These are phyloP conservation scores for Drosophila glabriapex DNA, from an alignment of 2,888 invertebrate species.

Conservation along the genomic window DNA sequence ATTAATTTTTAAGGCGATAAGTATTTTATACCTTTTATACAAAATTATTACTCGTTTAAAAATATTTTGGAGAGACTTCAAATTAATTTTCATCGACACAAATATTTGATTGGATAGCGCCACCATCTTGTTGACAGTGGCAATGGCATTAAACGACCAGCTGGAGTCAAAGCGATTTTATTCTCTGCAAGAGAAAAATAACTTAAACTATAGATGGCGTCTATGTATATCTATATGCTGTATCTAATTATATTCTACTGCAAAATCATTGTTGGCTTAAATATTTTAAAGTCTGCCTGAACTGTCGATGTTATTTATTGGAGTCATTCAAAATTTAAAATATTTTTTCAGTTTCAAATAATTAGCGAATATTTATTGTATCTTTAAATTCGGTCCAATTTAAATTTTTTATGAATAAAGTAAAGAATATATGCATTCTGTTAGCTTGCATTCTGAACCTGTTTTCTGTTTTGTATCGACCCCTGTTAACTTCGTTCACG, in stretches of 20 bases:
- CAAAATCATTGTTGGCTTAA: not conserved
- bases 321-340: not conserved
- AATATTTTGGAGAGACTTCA: not conserved
- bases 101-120: not conserved
- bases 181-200: not conserved
- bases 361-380: not conserved
- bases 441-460: not conserved
- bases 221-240: not conserved
- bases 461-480: not conserved
- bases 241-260: not conserved
- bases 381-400: not conserved
- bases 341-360: not conserved
- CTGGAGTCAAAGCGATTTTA: not conserved
- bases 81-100: not conserved
- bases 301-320: not conserved
- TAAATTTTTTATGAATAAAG: not conserved
- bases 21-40: not conserved
- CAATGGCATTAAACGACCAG: not conserved
- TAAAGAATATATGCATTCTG: not conserved
- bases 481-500: not conserved
- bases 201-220: not conserved
- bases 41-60: not conserved
- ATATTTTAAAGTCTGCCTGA: not conserved
- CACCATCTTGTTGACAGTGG: not conserved
- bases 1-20: not conserved